Conservation (phyloP, 2,797 vertebrate genomes). For the Nothura maculosa region DNA sequence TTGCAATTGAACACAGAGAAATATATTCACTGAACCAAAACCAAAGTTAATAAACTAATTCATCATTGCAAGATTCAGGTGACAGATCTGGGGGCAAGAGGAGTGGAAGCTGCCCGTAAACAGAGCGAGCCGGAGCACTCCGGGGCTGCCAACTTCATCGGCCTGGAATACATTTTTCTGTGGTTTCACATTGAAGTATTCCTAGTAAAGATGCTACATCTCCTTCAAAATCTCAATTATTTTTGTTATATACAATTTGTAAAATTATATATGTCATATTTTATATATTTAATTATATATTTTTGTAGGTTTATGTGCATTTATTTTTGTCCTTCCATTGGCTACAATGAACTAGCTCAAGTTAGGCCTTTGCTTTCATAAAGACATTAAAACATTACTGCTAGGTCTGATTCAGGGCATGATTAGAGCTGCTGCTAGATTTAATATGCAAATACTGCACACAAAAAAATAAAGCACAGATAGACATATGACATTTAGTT, state of each 20-base stretch:
- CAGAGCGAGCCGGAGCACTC: background rate
- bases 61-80: background rate
- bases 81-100: background rate
- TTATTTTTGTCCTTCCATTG: background rate
- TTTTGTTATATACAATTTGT: background rate
- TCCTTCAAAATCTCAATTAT: background rate
- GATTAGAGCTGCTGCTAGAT: background rate
- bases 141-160: background rate
- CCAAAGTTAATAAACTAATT: background rate
- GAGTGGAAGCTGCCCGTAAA: background rate
- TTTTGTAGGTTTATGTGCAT: background rate
- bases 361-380: background rate
- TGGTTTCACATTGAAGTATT: background rate
- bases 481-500: background rate
- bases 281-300: background rate
- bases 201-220: background rate
- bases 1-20: background rate
- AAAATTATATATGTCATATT: background rate
- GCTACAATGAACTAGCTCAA: background rate
- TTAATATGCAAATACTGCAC: background rate
- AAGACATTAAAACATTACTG: background rate
- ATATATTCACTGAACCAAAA: background rate
- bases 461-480: background rate
- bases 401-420: background rate
- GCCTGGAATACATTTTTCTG: background rate